A percentile compares a stretch with the other conserved stretches of the same genome.
Evolutionary conservation across 2,797 vertebrate genomes (phyloP).

Genomic region (Xerus rutilus): DNA sequence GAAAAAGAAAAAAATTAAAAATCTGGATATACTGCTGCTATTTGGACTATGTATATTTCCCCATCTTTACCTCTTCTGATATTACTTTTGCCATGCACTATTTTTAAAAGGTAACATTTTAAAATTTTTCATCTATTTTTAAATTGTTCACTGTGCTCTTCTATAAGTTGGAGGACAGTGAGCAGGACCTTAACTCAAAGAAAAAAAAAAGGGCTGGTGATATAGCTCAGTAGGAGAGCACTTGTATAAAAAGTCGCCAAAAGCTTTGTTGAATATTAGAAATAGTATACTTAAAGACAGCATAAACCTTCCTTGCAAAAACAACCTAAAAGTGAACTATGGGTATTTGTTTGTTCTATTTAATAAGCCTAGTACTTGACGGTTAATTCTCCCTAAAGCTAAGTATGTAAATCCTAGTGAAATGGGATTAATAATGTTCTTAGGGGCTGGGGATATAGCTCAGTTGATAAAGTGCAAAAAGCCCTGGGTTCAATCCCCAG

Average conservation of each 20-base stretch:
- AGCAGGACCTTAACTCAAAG: too few relatives aligned
- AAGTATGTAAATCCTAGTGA: neutral
- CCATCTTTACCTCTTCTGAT: neutral
- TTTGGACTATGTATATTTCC: neutral
- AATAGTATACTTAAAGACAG: neutral
- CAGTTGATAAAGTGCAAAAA: too few relatives aligned
- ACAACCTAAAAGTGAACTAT: neutral
- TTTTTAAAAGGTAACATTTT: neutral
- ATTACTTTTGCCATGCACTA: neutral
- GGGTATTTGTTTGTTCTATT: neutral
- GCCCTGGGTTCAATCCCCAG: too few relatives aligned
- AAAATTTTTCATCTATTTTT: neutral
- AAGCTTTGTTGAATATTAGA: neutral
- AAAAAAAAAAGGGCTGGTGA: too few relatives aligned
- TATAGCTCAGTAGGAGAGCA: too few relatives aligned
- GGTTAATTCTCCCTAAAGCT: neutral
- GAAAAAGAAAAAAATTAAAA: neutral
- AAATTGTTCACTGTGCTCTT: neutral
- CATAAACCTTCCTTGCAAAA: neutral
- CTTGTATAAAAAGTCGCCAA: too few relatives aligned
- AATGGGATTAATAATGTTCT: neutral
- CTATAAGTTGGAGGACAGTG: too few relatives aligned
- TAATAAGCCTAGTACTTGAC: neutral
- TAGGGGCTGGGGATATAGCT: neutral
- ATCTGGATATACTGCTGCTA: neutral